Conservation (phyloP, 2,888 invertebrate species). For the Cosmia trapezina region DNA sequence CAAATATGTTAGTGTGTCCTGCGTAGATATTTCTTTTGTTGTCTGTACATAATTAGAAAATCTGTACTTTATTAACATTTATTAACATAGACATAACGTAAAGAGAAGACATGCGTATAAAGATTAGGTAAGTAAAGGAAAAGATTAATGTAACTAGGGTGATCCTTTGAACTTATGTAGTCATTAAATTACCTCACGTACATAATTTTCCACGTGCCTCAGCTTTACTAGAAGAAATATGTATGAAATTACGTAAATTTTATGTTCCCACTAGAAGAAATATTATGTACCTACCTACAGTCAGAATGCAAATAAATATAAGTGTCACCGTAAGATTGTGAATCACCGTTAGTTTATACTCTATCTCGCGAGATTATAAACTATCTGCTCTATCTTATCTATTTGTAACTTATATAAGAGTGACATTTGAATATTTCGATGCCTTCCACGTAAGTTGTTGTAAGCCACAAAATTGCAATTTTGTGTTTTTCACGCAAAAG, state of each 20-base stretch:
- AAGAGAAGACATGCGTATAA: constrained; percentile 23
- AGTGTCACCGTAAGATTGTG: no score
- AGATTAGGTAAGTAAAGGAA: constrained; percentile 16
- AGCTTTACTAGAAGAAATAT: background rate
- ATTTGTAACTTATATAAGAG: no score
- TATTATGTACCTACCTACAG: background rate
- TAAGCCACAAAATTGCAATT: no score
- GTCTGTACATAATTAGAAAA: no score
- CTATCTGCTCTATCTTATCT: no score
- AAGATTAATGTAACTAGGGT: constrained; percentile 24
- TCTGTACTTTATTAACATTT: background rate
- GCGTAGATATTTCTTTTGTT: no score
- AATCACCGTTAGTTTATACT: no score
- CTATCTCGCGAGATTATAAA: no score
- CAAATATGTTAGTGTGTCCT: no score
- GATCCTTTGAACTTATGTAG: constrained; percentile 28
- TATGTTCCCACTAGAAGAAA: background rate
- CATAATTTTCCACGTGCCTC: constrained; percentile 19
- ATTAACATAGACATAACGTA: background rate
- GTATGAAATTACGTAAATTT: background rate
- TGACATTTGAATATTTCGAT: no score
- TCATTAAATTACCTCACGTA: constrained; percentile 16
- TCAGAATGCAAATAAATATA: background rate
- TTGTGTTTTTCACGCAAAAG: no score
- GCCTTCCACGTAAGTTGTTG: no score